Evolutionary conservation across 2,888 invertebrate species (phyloP).

Genomic region (Papilio protenor): DNA sequence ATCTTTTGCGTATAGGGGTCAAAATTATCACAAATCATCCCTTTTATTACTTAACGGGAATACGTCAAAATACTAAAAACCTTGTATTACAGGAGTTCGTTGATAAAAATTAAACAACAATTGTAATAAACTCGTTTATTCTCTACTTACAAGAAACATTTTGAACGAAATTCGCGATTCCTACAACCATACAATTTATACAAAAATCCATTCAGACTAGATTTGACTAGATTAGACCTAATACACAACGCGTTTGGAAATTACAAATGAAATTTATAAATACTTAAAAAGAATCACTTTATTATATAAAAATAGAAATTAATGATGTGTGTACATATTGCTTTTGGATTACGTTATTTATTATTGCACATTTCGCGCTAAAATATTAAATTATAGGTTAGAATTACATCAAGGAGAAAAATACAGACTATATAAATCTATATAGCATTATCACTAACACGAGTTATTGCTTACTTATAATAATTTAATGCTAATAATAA

Average conservation of each 20-base stretch:
- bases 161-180: conserved; percentile 60
- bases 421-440: conserved; percentile 50
- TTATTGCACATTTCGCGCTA: conserved; percentile 68
- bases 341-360: conserved; percentile 66
- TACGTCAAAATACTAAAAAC: too few species aligned
- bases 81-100: too few species aligned
- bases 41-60: too few species aligned
- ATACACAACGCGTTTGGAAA: conserved; percentile 47
- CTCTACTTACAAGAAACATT: conserved; percentile 71
- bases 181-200: conserved; percentile 70
- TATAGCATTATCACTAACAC: conserved; percentile 75
- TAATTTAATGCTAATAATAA: conserved; percentile 67
- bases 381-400: conserved; percentile 45
- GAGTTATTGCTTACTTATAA: conserved; percentile 73
- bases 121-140: conserved; percentile 79
- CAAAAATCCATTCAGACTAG: conserved; percentile 49
- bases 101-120: conserved; percentile 52
- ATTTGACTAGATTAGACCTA: conserved; percentile 67
- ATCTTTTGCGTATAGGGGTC: too few species aligned
- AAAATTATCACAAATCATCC: too few species aligned
- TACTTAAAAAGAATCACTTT: conserved; percentile 26
- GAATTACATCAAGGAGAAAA: conserved; percentile 46
- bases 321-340: conserved; percentile 78
- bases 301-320: conserved; percentile 50
- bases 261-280: conserved; percentile 20